Evolutionary conservation across 1,140 invertebrate genomes (phyloP).

Genomic region (Tachypleus tridentatus): DNA sequence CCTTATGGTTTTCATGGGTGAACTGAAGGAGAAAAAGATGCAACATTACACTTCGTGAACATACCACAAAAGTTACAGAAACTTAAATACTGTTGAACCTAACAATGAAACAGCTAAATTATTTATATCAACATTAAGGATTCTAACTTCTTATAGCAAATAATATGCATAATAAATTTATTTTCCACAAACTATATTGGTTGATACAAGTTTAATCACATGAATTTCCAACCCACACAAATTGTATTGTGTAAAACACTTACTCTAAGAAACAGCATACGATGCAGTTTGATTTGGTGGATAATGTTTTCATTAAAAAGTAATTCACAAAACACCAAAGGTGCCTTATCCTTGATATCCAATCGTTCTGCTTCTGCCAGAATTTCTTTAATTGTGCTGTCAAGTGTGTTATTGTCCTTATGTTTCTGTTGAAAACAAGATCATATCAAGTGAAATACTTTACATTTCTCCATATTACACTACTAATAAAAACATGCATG

Average conservation of each 20-base stretch:
- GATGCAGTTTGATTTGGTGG: slow-evolving; percentile 47
- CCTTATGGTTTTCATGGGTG: slow-evolving; percentile 73
- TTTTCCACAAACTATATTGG: no score
- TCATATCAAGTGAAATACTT: no score
- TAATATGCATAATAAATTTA: not conserved
- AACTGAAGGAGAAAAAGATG: slow-evolving; percentile 49
- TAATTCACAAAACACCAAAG: slow-evolving; percentile 82
- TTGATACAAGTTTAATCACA: not conserved
- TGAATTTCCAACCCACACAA: no score
- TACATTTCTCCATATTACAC: no score
- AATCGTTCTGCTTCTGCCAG: slow-evolving; percentile 88
- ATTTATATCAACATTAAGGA: not conserved
- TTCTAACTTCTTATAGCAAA: slow-evolving; percentile 2
- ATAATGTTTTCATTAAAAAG: slow-evolving; percentile 77
- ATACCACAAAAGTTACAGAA: no score
- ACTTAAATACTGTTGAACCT: no score
- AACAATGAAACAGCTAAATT: slow-evolving; percentile 14
- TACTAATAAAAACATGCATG: no score
- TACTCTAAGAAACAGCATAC: slow-evolving; percentile 42
- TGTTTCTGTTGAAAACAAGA: slow-evolving; percentile 27
- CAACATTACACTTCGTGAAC: no score
- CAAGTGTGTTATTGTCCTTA: slow-evolving; percentile 31
- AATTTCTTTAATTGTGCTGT: slow-evolving; percentile 59
- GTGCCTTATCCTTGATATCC: slow-evolving; percentile 87
- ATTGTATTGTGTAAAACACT: slow-evolving; percentile 16